These are phyloP conservation scores for Lepidochrysops patricia DNA, from an alignment of 2,888 invertebrate species.

Conservation along the genomic window DNA sequence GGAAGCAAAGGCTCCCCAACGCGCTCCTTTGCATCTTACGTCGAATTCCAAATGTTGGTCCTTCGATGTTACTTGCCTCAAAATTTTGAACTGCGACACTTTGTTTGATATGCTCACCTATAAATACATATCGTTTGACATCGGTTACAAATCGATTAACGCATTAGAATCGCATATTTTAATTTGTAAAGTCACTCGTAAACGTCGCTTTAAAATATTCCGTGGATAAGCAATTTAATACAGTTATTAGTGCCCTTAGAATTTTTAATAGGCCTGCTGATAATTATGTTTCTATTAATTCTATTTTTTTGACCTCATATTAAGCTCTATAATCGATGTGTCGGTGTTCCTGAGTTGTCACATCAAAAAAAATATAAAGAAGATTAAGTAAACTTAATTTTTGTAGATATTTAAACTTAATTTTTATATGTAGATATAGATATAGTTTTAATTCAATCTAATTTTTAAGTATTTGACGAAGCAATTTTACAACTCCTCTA, in stretches of 20 bases:
- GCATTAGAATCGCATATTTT: neutral
- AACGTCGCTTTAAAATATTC: neutral
- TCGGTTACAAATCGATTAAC: neutral
- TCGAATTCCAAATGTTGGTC: neutral
- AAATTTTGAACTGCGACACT: slow-evolving; percentile 4
- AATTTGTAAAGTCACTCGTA: neutral
- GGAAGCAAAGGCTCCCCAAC: slow-evolving; percentile 32
- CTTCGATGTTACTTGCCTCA: neutral
- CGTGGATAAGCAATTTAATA: neutral
- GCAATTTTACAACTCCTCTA: neutral
- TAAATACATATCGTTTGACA: slow-evolving; percentile 1
- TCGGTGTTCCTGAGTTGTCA: too few species aligned
- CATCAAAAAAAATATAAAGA: too few species aligned
- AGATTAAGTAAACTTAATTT: too few species aligned
- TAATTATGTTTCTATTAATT: neutral
- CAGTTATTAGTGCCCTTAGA: neutral
- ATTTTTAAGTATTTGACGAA: neutral
- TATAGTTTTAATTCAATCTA: too few species aligned
- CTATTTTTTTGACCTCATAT: too few species aligned
- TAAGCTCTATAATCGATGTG: too few species aligned
- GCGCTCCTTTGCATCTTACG: slow-evolving; percentile 1
- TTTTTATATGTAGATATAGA: neutral
- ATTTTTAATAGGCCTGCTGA: neutral
- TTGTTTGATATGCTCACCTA: neutral
- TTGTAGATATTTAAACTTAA: too few species aligned